Evolutionary conservation across 2,797 vertebrate species (phyloP).

Genomic region (Pseudomugil gertrudae): DNA sequence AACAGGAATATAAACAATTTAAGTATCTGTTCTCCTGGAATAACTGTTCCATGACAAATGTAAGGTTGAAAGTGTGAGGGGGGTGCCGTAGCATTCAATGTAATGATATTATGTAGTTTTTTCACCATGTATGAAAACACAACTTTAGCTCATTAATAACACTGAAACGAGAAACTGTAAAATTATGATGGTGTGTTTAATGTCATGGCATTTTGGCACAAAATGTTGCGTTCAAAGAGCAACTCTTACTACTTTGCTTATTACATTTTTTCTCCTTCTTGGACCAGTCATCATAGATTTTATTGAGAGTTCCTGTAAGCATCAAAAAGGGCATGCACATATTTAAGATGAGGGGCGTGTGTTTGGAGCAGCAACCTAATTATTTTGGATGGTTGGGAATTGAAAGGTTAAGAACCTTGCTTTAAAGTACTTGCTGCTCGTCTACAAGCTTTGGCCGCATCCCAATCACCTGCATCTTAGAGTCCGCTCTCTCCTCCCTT

Average conservation of each 20-base stretch:
- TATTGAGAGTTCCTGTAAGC: neutral
- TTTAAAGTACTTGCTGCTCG: constrained; percentile 5
- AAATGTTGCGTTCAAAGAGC: too few species aligned
- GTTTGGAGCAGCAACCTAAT: neutral
- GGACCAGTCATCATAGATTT: neutral
- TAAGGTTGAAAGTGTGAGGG: too few species aligned
- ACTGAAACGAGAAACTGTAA: neutral
- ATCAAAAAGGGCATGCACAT: neutral
- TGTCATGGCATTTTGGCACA: neutral
- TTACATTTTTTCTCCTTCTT: neutral
- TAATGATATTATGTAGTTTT: neutral
- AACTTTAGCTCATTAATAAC: neutral
- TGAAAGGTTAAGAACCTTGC: neutral
- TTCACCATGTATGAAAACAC: neutral
- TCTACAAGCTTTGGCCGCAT: constrained; percentile 26
- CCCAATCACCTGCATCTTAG: constrained; percentile 48
- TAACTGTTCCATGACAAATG: too few species aligned
- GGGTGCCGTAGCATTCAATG: neutral
- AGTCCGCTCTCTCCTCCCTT: constrained; percentile 21
- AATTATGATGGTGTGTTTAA: neutral
- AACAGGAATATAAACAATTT: neutral
- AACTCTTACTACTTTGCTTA: too few species aligned
- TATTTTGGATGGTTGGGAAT: neutral
- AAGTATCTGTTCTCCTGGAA: neutral
- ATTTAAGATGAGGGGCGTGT: neutral